Evolutionary conservation across 2,888 invertebrate species (phyloP), one percentile per base, ranked within the genome.

Genomic region (Acanthacorydalis orientalis): DNA sequence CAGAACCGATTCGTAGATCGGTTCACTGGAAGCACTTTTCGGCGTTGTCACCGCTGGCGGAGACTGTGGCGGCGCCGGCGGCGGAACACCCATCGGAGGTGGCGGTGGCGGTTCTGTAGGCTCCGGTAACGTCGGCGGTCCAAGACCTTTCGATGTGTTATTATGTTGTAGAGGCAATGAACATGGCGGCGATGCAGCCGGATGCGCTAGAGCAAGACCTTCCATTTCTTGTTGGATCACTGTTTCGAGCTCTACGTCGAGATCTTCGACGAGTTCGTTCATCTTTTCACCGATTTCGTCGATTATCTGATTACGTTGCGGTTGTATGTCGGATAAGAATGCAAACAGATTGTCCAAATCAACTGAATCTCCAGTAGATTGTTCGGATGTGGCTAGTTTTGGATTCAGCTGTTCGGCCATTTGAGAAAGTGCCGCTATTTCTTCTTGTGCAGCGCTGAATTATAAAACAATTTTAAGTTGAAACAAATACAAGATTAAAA

Each of bases 341-440:
- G 88, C 88, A 67, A 91, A 91, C 56, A 91, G 68, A 64, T 89
- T 89, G 64, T 91, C 91, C 57, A 91, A 67, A 62, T 90, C 89
- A 1, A 90, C 84, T 0, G 85, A 82, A 58, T 86, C 86, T 9
- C 47, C 35, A 34, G 11, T 46, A 31, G 60, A 61, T 31, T 60
- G 59, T 53, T 67, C 65, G 2, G 47, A 31, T 1, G 59, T 63
- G 3, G 68, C 67, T 55, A 79, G 65, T 52, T 76, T 75, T 0
- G 76, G 73, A 58, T 79, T 81, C 43, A 81, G 65, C 56, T 82
- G 79, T 57, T 81, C 80, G 0, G 82, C 79, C 72, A 83, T 80
- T 56, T 81, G 77, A 2, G 79, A 74, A n/a, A 83, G 62, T 1
- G 77, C 78, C 2, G 75, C 77, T 43, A 83, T 77, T 66, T 81